Percentiles rank a stretch among this genome's conserved stretches.
Evolutionary conservation across 37 sponge, comb jelly and placozoan species (phyloP).

Genomic region (Sycon ciliatum): DNA sequence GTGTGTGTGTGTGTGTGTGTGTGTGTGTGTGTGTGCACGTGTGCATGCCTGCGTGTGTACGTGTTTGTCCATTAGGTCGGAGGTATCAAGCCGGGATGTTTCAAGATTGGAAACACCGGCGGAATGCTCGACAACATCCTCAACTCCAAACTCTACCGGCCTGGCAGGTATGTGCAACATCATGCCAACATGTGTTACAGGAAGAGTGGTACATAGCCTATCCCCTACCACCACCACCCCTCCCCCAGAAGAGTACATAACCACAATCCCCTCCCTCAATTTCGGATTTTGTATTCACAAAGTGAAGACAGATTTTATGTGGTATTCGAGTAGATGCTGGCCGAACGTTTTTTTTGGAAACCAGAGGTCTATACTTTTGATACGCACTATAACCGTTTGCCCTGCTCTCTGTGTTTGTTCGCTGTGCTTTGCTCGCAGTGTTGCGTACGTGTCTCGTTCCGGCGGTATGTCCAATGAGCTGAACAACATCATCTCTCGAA

Average conservation of each 20-base stretch:
- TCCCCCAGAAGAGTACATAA: too few species aligned
- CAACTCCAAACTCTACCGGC: constrained; percentile 82
- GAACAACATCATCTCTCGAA: constrained; percentile 80
- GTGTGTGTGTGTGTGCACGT: not conserved
- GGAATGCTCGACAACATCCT: constrained; percentile 95
- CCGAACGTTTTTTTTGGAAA: too few species aligned
- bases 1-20: constrained; percentile 5
- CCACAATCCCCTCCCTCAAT: too few species aligned
- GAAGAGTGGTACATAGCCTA: too few species aligned
- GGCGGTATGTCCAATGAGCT: constrained; percentile 98
- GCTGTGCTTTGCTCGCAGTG: constrained; percentile 32
- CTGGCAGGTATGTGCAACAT: constrained; percentile 63
- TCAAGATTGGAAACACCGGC: constrained; percentile 97
- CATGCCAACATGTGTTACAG: too few species aligned
- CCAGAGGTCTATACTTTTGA: too few species aligned
- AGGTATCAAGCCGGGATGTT: constrained; percentile 94
- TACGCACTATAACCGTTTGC: too few species aligned
- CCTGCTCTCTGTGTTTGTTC: too few species aligned
- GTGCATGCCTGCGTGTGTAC: not conserved
- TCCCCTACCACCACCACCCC: too few species aligned
- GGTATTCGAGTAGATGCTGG: too few species aligned
- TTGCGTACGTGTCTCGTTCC: constrained; percentile 93
- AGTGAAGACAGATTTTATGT: too few species aligned
- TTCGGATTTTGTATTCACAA: too few species aligned
- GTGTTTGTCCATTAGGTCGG: constrained; percentile 51